Conservation (phyloP, 53 echinoderm and acorn worm species). For the Henricia sp. region DNA sequence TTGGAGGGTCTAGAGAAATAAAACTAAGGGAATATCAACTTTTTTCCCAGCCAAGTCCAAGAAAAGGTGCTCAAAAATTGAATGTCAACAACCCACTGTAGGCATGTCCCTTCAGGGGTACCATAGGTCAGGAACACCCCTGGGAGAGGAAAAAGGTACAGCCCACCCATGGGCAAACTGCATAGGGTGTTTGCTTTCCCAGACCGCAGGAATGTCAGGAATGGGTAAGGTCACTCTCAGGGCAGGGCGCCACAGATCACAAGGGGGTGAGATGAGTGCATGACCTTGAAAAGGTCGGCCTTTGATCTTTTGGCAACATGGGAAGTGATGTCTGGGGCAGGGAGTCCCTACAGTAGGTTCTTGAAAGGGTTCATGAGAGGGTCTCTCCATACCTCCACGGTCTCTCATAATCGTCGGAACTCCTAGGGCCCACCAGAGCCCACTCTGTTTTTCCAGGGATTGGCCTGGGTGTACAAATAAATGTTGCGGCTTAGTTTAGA, state of each 20-base stretch:
- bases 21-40: too few relatives aligned
- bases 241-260: too few relatives aligned
- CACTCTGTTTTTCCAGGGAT: conserved; percentile 19
- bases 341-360: conserved; percentile 22
- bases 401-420: too few relatives aligned
- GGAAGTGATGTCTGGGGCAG: conserved; percentile 50
- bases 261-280: conserved; percentile 59
- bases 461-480: conserved; percentile 23
- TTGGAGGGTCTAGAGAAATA: too few relatives aligned
- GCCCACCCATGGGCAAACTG: conserved; percentile 60
- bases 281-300: conserved; percentile 50
- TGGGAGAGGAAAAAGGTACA: conserved; percentile 49
- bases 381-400: neutral
- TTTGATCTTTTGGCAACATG: conserved; percentile 45
- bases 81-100: too few relatives aligned
- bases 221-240: conserved; percentile 28
- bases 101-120: conserved; percentile 47
- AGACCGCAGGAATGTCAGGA: conserved; percentile 60
- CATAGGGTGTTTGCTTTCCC: conserved; percentile 61
- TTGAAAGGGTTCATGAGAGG: conserved; percentile 17
- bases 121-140: conserved; percentile 53
- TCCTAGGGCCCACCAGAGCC: neutral
- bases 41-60: too few relatives aligned
- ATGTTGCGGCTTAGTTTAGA: conserved; percentile 3
- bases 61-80: too few relatives aligned